Evolutionary conservation across 2,888 invertebrate genomes (phyloP), one percentile per base, ranked within the genome.

Genomic region (Acrocyrtus sp.): DNA sequence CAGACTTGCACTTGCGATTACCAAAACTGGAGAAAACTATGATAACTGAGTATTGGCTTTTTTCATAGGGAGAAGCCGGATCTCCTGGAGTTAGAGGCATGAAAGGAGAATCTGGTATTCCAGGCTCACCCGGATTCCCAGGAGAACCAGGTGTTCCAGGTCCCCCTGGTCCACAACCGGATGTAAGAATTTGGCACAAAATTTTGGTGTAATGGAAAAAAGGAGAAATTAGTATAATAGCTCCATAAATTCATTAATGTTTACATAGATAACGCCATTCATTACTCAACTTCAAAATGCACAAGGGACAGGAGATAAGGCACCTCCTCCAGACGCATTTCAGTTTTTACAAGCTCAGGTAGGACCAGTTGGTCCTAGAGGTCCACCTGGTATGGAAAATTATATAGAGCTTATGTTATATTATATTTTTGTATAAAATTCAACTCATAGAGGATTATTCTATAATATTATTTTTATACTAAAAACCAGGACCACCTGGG

Each of bases 311-410:
- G 87, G 88, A 8, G 94, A 94, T 81, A 94, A 94, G 84, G 94
- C 94, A 0, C 92, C 92, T 0, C 86, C 87, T 0, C 90, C 90
- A 0, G 90, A 90, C 81, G 87, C 89, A 19, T 91, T 91, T 82
- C 89, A 90, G 81, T 93, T 92, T 84, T 85, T 93, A 83, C 93
- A 93, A 85, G 91, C 93, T 19, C 90, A 92, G 81, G 90, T 92
- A 1, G 93, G 93, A 5, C 90, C 92, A 15, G 88, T 90, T 19
- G 95, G 96, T 41, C 89, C 92, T 0, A 87, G 93, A 82, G 95
- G 96, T 77, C 88, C 91, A 48, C 88, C 91, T 80, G 95, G 93
- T 86, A 85, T 83, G 53, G 45, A 21, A 27, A 24, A 15, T 51
- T 12, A 29, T 53, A 43, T 45, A 41, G 2, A n/a, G n/a, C n/a